phyloP scores from a whole-genome alignment of 2,797 vertebrate genomes.

The Danio tinwini region DNA sequence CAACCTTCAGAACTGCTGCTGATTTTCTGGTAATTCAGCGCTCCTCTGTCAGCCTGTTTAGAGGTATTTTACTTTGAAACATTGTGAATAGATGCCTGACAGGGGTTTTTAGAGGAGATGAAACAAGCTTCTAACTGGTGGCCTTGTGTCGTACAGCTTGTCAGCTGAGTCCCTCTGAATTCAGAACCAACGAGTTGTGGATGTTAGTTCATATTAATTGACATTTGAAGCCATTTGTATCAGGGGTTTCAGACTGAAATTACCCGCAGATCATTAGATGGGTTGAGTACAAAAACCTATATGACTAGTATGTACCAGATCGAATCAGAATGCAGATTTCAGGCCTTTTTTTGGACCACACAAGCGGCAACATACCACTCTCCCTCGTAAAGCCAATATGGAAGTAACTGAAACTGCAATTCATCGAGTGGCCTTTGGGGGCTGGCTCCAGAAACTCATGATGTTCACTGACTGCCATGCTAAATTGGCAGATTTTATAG shows the following conservation, averaged over 20 bases:
- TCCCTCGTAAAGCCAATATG: too few species aligned
- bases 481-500: too few species aligned
- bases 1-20: slow-evolving; percentile 26
- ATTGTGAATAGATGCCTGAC: slow-evolving; percentile 35
- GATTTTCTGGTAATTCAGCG: slow-evolving; percentile 16
- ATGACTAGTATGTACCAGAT: too few species aligned
- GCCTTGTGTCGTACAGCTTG: neutral
- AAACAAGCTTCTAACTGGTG: neutral
- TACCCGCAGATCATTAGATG: too few species aligned
- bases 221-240: neutral
- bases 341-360: too few species aligned
- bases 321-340: too few species aligned
- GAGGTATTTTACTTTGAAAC: slow-evolving; percentile 13
- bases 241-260: neutral
- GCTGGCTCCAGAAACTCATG: too few species aligned
- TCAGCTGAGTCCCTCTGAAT: neutral
- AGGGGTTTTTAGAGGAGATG: neutral
- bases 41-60: slow-evolving; percentile 26
- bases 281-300: neutral
- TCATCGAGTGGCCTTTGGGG: too few species aligned
- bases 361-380: too few species aligned
- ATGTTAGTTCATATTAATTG: neutral
- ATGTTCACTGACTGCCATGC: too few species aligned
- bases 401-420: too few species aligned
- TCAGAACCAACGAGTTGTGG: slow-evolving; percentile 6